Evolutionary conservation across 2,797 vertebrate genomes (phyloP).

Genomic region (Cetoscarus ocellatus): DNA sequence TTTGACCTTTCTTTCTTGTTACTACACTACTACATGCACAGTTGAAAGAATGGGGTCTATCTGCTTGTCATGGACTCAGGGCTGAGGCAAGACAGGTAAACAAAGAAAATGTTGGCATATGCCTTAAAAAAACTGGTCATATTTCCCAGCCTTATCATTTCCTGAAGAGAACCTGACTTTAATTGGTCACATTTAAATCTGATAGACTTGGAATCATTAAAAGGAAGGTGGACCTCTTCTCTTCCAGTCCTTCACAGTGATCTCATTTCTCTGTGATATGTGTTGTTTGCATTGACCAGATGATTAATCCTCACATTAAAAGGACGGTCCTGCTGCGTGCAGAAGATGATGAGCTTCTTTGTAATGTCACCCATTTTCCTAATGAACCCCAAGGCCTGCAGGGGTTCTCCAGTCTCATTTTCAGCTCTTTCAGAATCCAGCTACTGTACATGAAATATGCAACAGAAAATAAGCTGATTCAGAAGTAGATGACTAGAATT

Average conservation of each 20-base stretch:
- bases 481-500: conserved; percentile 7
- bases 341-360: conserved; percentile 6
- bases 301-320: conserved; percentile 5
- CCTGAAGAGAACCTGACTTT: not conserved
- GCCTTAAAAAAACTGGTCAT: too few relatives aligned
- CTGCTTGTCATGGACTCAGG: too few relatives aligned
- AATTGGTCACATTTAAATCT: not conserved
- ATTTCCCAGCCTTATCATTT: too few relatives aligned
- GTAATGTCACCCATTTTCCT: conserved; percentile 14
- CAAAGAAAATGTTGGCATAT: too few relatives aligned
- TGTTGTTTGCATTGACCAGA: conserved; percentile 1
- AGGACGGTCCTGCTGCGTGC: not conserved
- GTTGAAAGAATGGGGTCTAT: too few relatives aligned
- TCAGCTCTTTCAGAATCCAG: conserved; percentile 19
- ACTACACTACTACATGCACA: too few relatives aligned
- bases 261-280: not conserved
- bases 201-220: too few relatives aligned
- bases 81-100: too few relatives aligned
- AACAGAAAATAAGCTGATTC: conserved; percentile 26
- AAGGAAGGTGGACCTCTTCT: not conserved
- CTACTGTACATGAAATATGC: conserved; percentile 26
- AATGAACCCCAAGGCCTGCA: conserved; percentile 33
- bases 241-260: conserved; percentile 1
- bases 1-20: too few relatives aligned
- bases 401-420: conserved; percentile 10